Percentiles rank a stretch among this genome's conserved stretches.
These are phyloP conservation scores for Alloscopus bannaensis DNA, from an alignment of 2,888 invertebrate genomes.

Conservation along the genomic window DNA sequence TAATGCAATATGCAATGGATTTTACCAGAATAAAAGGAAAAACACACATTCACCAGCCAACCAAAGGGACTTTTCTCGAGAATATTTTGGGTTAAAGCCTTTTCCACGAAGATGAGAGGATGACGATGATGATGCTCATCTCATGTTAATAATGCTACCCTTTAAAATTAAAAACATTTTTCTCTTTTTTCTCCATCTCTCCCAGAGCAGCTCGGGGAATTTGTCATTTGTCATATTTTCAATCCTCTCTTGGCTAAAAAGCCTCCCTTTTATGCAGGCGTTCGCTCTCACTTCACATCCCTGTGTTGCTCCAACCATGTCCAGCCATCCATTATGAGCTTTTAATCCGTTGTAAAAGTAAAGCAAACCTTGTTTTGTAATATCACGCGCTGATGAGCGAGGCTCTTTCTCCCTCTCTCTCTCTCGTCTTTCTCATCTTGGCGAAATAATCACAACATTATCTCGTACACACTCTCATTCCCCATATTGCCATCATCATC, in stretches of 20 bases:
- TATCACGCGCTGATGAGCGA: conserved; percentile 62
- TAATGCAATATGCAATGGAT: conserved; percentile 18
- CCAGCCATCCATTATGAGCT: conserved; percentile 58
- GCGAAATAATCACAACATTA: conserved; percentile 31
- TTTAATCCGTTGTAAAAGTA: conserved; percentile 52
- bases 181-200: conserved; percentile 35
- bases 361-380: conserved; percentile 60
- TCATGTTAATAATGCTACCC: conserved; percentile 32
- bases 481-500: conserved; percentile 26
- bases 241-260: too few species aligned
- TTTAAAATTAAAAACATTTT: conserved; percentile 64
- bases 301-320: conserved; percentile 59
- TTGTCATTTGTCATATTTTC: conserved; percentile 60
- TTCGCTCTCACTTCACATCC: conserved; percentile 28
- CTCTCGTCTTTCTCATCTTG: not conserved
- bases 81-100: not conserved
- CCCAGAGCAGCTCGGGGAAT: conserved; percentile 59
- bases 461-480: not conserved
- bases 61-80: conserved; percentile 20
- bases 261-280: conserved; percentile 35
- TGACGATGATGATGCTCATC: conserved; percentile 11
- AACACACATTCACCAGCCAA: too few species aligned
- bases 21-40: conserved; percentile 19
- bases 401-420: conserved; percentile 22
- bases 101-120: conserved; percentile 16